phyloP scores from a whole-genome alignment of 2,797 vertebrate genomes.

The Coilia nasus region DNA sequence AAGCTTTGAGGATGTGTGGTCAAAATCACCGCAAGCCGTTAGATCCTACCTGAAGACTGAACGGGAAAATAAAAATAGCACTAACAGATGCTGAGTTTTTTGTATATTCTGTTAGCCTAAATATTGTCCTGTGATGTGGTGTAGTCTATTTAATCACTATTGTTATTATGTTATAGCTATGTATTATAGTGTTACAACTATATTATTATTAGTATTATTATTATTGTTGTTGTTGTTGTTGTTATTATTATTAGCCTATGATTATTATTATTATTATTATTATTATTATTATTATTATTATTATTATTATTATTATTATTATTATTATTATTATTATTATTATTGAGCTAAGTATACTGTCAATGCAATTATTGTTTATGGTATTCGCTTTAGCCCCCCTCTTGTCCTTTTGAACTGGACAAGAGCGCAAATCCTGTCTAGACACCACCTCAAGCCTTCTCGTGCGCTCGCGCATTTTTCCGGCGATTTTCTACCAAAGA shows the following conservation, averaged over 20 bases:
- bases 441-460: constrained; percentile 57
- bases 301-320: constrained; percentile 38
- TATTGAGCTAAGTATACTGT: background rate
- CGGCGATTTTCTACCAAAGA: constrained; percentile 26
- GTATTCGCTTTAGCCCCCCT: constrained; percentile 39
- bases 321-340: constrained; percentile 33
- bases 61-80: no score
- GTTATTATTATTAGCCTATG: background rate
- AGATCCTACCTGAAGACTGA: background rate
- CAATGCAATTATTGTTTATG: constrained; percentile 17
- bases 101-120: no score
- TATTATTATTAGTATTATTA: no score
- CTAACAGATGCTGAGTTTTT: no score
- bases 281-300: constrained; percentile 23
- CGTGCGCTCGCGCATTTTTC: background rate
- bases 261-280: background rate
- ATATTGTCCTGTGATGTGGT: no score
- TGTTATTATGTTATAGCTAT: no score
- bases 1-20: background rate
- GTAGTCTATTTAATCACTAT: no score
- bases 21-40: background rate
- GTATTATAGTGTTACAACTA: no score
- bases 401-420: constrained; percentile 64
- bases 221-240: no score
- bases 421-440: constrained; percentile 70